Evolutionary conservation across 1,140 invertebrate genomes (phyloP), one percentile per base, ranked within the genome.

Genomic region (Mactra quadrangularis): DNA sequence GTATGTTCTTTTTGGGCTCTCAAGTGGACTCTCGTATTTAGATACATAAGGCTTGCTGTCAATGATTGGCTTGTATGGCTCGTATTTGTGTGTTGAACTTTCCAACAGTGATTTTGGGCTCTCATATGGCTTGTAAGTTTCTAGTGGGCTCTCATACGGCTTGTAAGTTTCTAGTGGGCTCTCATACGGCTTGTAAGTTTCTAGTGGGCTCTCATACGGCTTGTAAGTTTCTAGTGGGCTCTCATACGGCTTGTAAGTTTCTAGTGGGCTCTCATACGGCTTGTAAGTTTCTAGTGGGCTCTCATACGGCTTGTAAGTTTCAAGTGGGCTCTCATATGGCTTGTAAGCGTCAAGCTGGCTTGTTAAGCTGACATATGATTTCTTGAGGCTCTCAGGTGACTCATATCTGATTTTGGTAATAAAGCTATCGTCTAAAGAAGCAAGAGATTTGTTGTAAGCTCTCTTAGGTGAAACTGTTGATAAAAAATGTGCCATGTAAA

Each of bases 211-310:
- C 19, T 66, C 62, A 38, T 66, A 66, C 19, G 11, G 13, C n/a
- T n/a, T n/a, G n/a, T n/a, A n/a, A n/a, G n/a, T n/a, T n/a, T n/a
- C n/a, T 17, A 3, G 7, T 13, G 57, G 47, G 33, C 52, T 64
- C 4, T 76, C 74, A 31, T 50, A 62, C 6, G 55, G 53, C 29
- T 71, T 71, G 27, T 22, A 57, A 25, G 57, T 76, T 33, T 76
- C 74, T 19, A 38, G 35, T 35, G 74, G 74, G 41, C 74, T 76
- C 33, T 76, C 74, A 22, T 76, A 76, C 15, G 41, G 45, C 74
- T 62, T 76, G n/a, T 31, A 15, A 31, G 22, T 68, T 15, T 68
- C 64, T 7, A 68, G 22, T 22, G 64, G 64, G 45, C 64, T 68
- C 22, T 68, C 64, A 25, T 68, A 68, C 60, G 9, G 17, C 33